Evolutionary conservation across 2,888 invertebrate species (phyloP).

Genomic region (Nomada goodeniana): DNA sequence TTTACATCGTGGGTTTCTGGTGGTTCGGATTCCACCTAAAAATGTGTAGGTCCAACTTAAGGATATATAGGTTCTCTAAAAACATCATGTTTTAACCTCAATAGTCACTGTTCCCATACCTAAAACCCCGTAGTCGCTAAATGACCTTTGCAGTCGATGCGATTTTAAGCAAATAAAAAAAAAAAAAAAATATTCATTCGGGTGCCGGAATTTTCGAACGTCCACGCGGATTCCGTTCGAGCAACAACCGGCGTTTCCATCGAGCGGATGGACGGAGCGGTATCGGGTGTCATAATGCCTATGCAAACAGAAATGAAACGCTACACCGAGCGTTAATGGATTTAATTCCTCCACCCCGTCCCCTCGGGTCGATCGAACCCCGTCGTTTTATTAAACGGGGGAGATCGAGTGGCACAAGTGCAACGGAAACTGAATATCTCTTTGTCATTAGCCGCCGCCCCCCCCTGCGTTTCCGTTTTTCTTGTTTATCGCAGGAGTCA

Average conservation of each 20-base stretch:
- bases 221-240: slow-evolving; percentile 5
- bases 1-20: too few relatives aligned
- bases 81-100: too few relatives aligned
- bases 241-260: slow-evolving; percentile 35
- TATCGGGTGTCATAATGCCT: slow-evolving; percentile 82
- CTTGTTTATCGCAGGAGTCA: neutral
- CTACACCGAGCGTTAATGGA: slow-evolving; percentile 82
- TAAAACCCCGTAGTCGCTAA: too few relatives aligned
- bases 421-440: slow-evolving; percentile 57
- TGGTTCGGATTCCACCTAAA: too few relatives aligned
- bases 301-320: slow-evolving; percentile 82
- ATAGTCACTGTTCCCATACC: too few relatives aligned
- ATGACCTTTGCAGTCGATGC: too few relatives aligned
- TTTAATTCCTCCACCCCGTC: slow-evolving; percentile 71
- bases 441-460: slow-evolving; percentile 8
- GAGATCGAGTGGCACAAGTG: slow-evolving; percentile 61
- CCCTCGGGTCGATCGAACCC: slow-evolving; percentile 13
- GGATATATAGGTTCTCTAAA: too few relatives aligned
- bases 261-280: slow-evolving; percentile 66
- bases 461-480: neutral
- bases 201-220: neutral
- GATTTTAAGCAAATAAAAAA: too few relatives aligned
- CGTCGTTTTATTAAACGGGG: neutral
- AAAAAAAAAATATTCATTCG: neutral
- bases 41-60: too few relatives aligned